Evolutionary conservation across 2,797 vertebrate species (phyloP), one percentile per base, ranked within the genome.

Genomic region (Strix occidentalis): DNA sequence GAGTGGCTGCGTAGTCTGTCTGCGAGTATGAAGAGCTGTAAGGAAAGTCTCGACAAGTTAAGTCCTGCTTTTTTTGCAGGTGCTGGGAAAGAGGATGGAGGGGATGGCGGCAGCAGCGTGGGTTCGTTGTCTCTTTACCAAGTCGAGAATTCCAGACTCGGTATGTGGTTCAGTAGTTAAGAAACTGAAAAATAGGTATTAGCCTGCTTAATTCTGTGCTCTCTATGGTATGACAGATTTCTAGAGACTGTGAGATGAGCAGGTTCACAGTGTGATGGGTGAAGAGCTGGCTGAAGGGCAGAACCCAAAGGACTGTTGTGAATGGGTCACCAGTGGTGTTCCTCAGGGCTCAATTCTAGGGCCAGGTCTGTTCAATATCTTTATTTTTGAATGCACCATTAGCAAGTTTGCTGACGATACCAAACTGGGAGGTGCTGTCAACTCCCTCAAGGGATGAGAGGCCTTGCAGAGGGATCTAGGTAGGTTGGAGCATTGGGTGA

Each of bases 61-160:
- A 1, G 5, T 4, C 10, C 7, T 39, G 7, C 18, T 64, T 11
- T 68, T 35, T 82, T 77, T 92, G 78, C 93, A 98, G 98, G 13
- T 78, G 48, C 63, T 98, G 77, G 61, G 87, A 33, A 92, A 39
- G 64, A 94, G 92, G 70, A 25, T 93, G 54, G 92, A 97, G 31
- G 84, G 85, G 23, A 21, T 97, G 23, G 31, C 14, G 26, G 84
- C 96, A 4, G 16, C 77, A 6, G 20, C 21, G 3, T 98, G 97
- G 97, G 89, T 90, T 93, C 98, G 98, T 58, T 97, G 97, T 87
- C 98, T 97, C 72, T 98, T 98, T 87, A 98, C 98, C 50, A 98
- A 13, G 54, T 97, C 98, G 39, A 98, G 96, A 80, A 97, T 98
- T 96, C 98, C 98, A 57, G 96, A 97, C 45, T 95, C 93, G 95